Percentiles rank a stretch among this genome's conserved stretches.
Conservation (phyloP, 2,797 vertebrate genomes). For the Coranthus polyacanthus region DNA sequence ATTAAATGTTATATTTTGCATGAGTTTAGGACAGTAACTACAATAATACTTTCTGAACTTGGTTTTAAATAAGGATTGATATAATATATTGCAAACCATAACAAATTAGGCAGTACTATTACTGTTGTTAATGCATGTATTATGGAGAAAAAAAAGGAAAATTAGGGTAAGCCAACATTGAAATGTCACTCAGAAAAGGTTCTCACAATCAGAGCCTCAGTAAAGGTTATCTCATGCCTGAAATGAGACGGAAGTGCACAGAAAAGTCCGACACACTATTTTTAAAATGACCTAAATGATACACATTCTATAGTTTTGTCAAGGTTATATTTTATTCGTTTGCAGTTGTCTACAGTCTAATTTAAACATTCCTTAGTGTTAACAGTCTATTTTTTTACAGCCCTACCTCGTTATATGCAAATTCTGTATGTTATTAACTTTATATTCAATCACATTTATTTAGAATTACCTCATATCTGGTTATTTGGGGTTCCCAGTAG, state of each 20-base stretch:
- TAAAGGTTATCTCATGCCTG: neutral
- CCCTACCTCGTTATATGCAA: too few species aligned
- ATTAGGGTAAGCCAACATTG: neutral
- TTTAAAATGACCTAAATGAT: neutral
- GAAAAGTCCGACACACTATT: neutral
- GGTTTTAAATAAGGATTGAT: constrained; percentile 18
- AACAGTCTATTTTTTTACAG: neutral
- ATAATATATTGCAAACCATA: constrained; percentile 26
- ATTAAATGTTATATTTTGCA: constrained; percentile 42
- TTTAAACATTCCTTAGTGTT: neutral
- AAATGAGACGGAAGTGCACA: neutral
- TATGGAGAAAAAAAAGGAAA: neutral
- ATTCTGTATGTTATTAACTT: constrained; percentile 18
- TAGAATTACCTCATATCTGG: constrained; percentile 40
- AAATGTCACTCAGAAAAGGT: neutral
- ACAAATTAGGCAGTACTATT: constrained; percentile 4
- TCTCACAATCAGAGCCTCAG: neutral
- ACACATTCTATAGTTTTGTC: neutral
- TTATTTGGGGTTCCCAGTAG: constrained; percentile 26
- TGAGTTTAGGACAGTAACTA: constrained; percentile 24
- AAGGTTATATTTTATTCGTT: neutral
- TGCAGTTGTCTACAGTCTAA: too few species aligned
- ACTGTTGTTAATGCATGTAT: constrained; percentile 14
- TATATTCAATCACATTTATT: constrained; percentile 35
- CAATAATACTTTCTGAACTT: constrained; percentile 17